Base-by-base conservation (phyloP, 2,113 vertebrate species). In the Bujurquina vittata region DNA sequence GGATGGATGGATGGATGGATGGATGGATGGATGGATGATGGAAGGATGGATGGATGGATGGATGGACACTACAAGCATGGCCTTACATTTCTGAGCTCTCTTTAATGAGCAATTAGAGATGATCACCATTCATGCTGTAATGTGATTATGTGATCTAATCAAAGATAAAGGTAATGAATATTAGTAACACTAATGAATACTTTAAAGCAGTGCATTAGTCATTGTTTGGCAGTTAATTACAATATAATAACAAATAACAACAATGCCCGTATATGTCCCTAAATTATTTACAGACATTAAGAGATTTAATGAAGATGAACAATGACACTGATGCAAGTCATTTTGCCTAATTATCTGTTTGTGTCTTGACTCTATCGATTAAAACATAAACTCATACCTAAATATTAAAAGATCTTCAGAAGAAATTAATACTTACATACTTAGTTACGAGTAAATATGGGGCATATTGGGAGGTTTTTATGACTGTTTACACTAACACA, bases 181-280 rank as follows among this genome's bases (percentile, higher is more conserved):
- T 12, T 57, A 55, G 23, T 26, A 72, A 46, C 33, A 52, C 18
- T 62, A 18, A 74, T 82, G 69, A 77, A 61, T 63, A 40, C 8
- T 82, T 61, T 35, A 29, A 78, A 76, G 58, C 63, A 54, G 79
- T 5, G 12, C 72, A 83, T 91, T 29, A 37, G 29, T 78, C 79
- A 72, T 62, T 69, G 77, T 83, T 83, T 63, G 37, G 57, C 29
- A 22, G 35, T 29, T 88, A 60, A 85, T 84, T 78, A 10, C n/a
- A 52, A 76, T 43, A 37, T 72, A 52, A 84, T 74, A 61, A 78
- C 26, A 62, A 79, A 75, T 49, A 55, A 62, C n/a, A 60, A 15
- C 10, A 4, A 46, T n/a, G 33, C 20, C 26, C 40, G 12, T 76
- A 31, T 75, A 10, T 65, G 61, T 60, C 56, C 20, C 31, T 37